A percentile compares a stretch with the other conserved stretches of the same genome.
Conservation (phyloP, 1,140 invertebrate species). For the Camponotus pennsylvanicus region DNA sequence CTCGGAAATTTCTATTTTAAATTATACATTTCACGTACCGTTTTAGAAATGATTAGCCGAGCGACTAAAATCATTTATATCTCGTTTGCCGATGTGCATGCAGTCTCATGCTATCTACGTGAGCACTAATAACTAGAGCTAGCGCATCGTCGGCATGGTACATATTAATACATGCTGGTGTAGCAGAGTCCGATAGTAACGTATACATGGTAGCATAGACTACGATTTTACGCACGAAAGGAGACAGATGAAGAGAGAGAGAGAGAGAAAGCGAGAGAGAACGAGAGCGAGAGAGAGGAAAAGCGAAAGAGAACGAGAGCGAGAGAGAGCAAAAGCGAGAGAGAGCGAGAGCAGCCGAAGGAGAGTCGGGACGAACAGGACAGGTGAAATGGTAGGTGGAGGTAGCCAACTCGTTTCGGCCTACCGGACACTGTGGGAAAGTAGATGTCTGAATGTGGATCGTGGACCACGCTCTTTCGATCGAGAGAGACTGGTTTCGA, state of each 20-base stretch:
- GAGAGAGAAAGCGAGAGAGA: too few species aligned
- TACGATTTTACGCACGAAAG: background rate
- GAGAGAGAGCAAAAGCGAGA: too few species aligned
- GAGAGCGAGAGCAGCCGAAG: background rate
- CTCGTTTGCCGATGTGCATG: slow-evolving; percentile 2
- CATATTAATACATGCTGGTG: slow-evolving; percentile 30
- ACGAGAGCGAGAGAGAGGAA: too few species aligned
- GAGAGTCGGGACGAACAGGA: background rate
- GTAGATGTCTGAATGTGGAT: slow-evolving; percentile 75
- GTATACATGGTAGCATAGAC: background rate
- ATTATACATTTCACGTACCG: background rate
- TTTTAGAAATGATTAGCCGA: background rate
- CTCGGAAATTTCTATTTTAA: background rate
- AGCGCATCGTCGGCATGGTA: background rate
- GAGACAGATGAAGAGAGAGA: background rate
- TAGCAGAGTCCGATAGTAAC: background rate
- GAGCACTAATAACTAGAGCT: background rate
- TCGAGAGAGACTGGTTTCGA: slow-evolving; percentile 43
- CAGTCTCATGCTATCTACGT: background rate
- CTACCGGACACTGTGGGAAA: slow-evolving; percentile 84
- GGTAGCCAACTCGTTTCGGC: slow-evolving; percentile 69
- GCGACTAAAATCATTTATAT: background rate
- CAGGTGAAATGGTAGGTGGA: slow-evolving; percentile 48
- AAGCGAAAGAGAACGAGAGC: slow-evolving; percentile 21
- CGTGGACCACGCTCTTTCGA: slow-evolving; percentile 26